Percentiles rank a stretch among this genome's conserved stretches.
These are phyloP conservation scores for Dreissena rostriformis DNA, from an alignment of 1,140 invertebrate species.

Conservation along the genomic window DNA sequence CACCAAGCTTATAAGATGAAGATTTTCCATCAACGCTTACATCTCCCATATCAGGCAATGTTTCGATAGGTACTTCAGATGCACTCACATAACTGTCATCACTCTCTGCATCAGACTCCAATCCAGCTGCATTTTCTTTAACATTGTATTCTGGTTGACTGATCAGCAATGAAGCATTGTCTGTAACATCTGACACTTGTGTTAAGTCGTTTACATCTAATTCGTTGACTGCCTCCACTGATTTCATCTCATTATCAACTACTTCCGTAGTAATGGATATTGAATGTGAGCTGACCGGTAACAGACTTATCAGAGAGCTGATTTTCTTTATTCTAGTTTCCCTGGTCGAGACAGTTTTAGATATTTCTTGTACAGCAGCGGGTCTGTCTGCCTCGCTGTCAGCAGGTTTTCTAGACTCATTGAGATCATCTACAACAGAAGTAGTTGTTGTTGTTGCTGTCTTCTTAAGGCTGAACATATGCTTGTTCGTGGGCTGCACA, in stretches of 20 bases:
- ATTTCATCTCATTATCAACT: conserved; percentile 8
- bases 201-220: neutral
- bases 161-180: neutral
- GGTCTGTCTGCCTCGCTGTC: neutral
- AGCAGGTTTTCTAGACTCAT: conserved; percentile 36
- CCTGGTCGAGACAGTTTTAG: conserved; percentile 18
- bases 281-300: conserved; percentile 56
- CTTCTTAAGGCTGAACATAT: conserved; percentile 8
- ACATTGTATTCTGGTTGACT: no score
- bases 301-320: conserved; percentile 57
- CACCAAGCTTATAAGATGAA: neutral
- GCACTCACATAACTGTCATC: neutral
- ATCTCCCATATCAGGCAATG: no score
- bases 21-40: neutral
- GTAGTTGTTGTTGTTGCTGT: neutral
- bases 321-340: conserved; percentile 54
- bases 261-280: conserved; percentile 38
- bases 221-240: neutral
- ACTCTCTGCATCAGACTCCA: neutral
- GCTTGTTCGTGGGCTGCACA: conserved; percentile 24
- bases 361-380: conserved; percentile 16
- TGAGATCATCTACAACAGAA: conserved; percentile 1
- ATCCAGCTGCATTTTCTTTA: no score
- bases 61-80: neutral
- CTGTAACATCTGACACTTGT: neutral